phyloP scores from a whole-genome alignment of 92 coral and sea anemone genomes.

The Parazoanthus darwini region DNA sequence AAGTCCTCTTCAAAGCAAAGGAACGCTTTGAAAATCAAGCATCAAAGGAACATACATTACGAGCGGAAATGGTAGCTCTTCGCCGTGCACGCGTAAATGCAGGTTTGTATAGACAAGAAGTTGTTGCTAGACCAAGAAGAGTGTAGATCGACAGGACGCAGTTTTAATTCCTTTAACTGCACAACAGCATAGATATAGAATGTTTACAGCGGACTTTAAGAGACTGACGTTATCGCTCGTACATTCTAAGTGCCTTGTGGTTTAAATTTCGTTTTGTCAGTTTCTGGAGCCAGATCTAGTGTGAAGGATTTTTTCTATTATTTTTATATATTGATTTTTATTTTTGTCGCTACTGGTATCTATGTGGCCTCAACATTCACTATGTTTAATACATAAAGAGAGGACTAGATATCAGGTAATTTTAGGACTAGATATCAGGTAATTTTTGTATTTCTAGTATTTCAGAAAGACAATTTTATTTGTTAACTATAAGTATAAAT shows the following conservation, averaged over 20 bases:
- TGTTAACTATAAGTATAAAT: too few relatives aligned
- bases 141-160: not conserved
- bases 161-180: not conserved
- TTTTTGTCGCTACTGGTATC: not conserved
- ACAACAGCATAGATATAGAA: not conserved
- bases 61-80: constrained; percentile 66
- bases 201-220: not conserved
- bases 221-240: not conserved
- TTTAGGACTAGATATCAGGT: not conserved
- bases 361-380: not conserved
- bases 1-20: constrained; percentile 55
- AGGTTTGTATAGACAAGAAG: constrained; percentile 54
- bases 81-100: constrained; percentile 99
- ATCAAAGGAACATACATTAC: constrained; percentile 63
- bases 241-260: too few relatives aligned
- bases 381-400: not conserved
- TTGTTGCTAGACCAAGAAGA: not conserved
- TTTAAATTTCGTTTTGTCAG: not conserved
- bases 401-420: not conserved
- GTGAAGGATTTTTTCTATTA: not conserved
- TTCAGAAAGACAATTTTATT: too few relatives aligned
- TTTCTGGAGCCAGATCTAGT: not conserved
- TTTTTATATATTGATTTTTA: not conserved
- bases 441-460: too few relatives aligned
- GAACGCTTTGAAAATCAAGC: constrained; percentile 61